Percentiles rank a stretch among this genome's conserved stretches.
These are phyloP conservation scores for Sarcophaga caerulescens DNA, from an alignment of 2,888 invertebrate genomes.

Conservation along the genomic window DNA sequence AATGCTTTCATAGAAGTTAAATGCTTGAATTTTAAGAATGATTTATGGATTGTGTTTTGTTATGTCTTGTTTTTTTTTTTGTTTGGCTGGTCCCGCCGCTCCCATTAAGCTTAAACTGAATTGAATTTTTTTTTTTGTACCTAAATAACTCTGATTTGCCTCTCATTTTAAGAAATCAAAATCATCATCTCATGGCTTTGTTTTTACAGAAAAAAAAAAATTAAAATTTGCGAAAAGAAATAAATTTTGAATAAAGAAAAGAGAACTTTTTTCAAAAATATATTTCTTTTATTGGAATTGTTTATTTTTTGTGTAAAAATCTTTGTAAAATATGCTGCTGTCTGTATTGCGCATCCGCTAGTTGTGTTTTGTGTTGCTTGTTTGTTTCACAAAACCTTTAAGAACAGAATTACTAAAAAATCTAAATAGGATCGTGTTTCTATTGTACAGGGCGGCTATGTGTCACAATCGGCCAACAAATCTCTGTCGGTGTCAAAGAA, in stretches of 20 bases:
- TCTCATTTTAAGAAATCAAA: constrained; percentile 25
- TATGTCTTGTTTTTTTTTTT: background rate
- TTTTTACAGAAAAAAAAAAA: background rate
- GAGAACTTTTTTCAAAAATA: constrained; percentile 2
- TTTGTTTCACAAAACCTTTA: constrained; percentile 66
- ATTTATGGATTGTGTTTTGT: constrained; percentile 25
- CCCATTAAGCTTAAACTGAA: constrained; percentile 23
- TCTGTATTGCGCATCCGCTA: constrained; percentile 70
- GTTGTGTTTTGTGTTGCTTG: constrained; percentile 68
- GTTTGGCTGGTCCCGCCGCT: background rate
- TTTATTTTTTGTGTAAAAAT: background rate
- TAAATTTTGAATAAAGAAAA: background rate
- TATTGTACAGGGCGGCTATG: constrained; percentile 86
- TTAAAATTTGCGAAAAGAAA: background rate
- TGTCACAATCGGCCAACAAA: constrained; percentile 81
- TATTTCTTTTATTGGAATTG: background rate
- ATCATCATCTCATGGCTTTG: background rate
- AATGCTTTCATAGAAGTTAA: background rate
- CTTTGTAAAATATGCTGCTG: constrained; percentile 16
- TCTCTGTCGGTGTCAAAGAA: constrained; percentile 89
- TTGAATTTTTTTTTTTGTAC: background rate
- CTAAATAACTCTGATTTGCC: constrained; percentile 50
- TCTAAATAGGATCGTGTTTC: constrained; percentile 85
- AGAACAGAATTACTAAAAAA: constrained; percentile 80
- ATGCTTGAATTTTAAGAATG: constrained; percentile 36